Evolutionary conservation across 1,140 invertebrate genomes (phyloP), one percentile per base, ranked within the genome.

Genomic region (Nasonia vitripennis): DNA sequence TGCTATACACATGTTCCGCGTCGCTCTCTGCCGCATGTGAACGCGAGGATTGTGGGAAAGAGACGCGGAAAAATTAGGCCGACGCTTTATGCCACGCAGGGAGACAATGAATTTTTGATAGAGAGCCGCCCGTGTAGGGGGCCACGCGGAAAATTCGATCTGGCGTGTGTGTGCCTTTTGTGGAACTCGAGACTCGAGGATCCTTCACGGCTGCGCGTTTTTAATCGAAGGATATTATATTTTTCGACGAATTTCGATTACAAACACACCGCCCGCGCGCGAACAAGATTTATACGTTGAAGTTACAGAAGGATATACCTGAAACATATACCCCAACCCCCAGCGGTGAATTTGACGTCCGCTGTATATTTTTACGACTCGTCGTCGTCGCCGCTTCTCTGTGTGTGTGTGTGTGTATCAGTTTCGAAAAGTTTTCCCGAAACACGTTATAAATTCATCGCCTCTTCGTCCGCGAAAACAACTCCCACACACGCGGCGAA

Each of bases 381-480:
- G 45, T 79, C 67, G 67, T 34, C 41, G 75, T 84, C 83, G 71
- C 31, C 20, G 55, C 23, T 88, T 89, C 3, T 37, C 2, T 34
- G 34, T 34, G 2, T 34, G 34, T 34, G 34, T 34, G 2, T 34
- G 34, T 37, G 34, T 37, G 75, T 73, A 78, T 87, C 78, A 83
- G 80, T 81, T 83, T 41, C 71, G 70, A 12, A 85, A 80, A 79
- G 3, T 85, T 75, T 75, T 75, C 87, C 62, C 51, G 85, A 86
- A 87, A 86, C 86, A 51, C 85, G 86, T 89, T 89, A 89, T 90
- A 90, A 90, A 89, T 91, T 90, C 87, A 82, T 77, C 45, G 27
- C 27, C 27, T 27, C 62, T 48, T 62, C 9, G 0, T n/a, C 5
- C 48, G 17, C 84, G 86, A 90, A 90, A 91, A 91, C 90, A 91